phyloP scores from a whole-genome alignment of 2,113 vertebrate species.

The Hypanus sabinus region DNA sequence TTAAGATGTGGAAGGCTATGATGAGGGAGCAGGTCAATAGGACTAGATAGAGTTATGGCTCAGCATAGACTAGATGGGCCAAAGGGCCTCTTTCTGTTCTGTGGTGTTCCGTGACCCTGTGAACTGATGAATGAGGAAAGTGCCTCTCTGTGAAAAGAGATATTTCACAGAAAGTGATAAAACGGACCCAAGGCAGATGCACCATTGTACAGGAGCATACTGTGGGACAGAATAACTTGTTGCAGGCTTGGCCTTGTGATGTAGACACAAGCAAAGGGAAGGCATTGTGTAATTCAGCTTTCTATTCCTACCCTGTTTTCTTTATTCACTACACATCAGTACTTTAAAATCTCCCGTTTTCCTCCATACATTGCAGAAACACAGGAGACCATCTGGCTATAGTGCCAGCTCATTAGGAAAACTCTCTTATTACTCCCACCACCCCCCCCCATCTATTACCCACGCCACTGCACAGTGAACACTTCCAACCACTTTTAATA shows the following conservation, averaged over 20 bases:
- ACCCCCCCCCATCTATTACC: too few relatives aligned
- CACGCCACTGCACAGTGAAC: too few relatives aligned
- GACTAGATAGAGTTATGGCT: too few relatives aligned
- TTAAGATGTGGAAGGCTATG: too few relatives aligned
- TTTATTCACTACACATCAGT: neutral
- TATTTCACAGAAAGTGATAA: constrained; percentile 39
- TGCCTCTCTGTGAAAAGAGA: constrained; percentile 34
- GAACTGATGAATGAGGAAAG: constrained; percentile 37
- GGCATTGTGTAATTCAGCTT: neutral
- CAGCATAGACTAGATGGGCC: too few relatives aligned
- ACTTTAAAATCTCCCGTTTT: neutral
- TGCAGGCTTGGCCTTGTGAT: constrained; percentile 42
- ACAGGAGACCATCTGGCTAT: neutral
- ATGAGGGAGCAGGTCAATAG: too few relatives aligned
- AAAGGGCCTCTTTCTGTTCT: too few relatives aligned
- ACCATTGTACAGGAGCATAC: constrained; percentile 55
- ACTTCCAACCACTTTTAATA: too few relatives aligned
- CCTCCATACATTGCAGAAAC: neutral
- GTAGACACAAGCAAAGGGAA: constrained; percentile 38
- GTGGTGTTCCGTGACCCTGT: too few relatives aligned
- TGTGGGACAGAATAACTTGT: constrained; percentile 49
- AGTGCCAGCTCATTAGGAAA: neutral
- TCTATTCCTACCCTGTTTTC: neutral
- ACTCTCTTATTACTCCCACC: neutral
- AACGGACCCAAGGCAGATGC: constrained; percentile 61